Base-by-base conservation (phyloP, 2,888 invertebrate species). In the Drosophila mimica region DNA sequence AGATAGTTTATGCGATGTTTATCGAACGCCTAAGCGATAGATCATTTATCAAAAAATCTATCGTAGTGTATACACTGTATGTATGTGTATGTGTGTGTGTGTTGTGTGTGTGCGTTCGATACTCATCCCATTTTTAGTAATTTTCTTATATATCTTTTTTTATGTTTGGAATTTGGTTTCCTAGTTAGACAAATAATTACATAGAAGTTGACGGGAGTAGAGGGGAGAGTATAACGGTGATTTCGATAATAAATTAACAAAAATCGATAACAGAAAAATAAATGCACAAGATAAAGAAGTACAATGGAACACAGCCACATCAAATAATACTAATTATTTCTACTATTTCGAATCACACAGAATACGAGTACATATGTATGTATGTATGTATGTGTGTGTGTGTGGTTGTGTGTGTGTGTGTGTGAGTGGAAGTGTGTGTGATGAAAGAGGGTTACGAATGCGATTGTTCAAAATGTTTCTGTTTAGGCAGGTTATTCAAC, bases 281-380 rank as follows among this genome's bases (percentile, higher is more conserved):
- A 59, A 60, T 30, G 25, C 48, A 38, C 25, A 59, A 63, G 34
- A 52, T 40, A 53, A 51, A 48, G 11, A 53, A 36, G 40, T 64
- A 61, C 25, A 43, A 56, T 60, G 61, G 59, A 57, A 64, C 52
- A 75, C 48, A 66, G 62, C 81, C 76, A 80, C 80, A 75, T 49
- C 51, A 60, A 67, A 54, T 63, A 70, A 67, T 73, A 81, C 64
- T 61, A 51, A 73, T 64, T 58, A 64, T 69, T 51, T 17, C 84
- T 89, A 85, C 83, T 46, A 53, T 43, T 48, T 84, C 88, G 85
- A 85, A 89, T 89, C 78, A 85, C 89, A 85, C 73, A 76, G 66
- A 85, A 72, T 82, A 84, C 72, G 70, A 71, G 38, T 67, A 74
- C 38, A 76, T 62, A 53, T 67, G 40, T 57, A 9, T 56, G 36